Base-by-base conservation (phyloP, 2,797 vertebrate species). In the Sphaeramia orbicularis region DNA sequence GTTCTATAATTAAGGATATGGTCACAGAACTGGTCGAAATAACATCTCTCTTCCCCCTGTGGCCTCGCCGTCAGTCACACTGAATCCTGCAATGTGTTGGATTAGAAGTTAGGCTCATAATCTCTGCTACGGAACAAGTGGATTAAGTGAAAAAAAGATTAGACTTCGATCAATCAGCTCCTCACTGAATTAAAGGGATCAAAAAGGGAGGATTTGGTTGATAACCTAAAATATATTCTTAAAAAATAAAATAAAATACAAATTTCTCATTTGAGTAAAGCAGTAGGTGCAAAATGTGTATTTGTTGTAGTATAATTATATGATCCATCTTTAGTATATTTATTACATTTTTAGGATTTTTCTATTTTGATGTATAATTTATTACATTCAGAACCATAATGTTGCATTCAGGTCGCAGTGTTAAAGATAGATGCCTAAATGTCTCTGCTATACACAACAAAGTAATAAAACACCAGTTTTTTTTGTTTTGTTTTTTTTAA, bases 91-190 rank as follows among this genome's bases (percentile, higher is more conserved):
- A 11, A 38, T 7, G 11, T 37, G 57, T 58, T 11, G 60, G 70
- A 74, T 69, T 59, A 74, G 35, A 57, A 57, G 24, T 62, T 15
- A 44, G 53, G 18, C 51, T 50, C 24, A 61, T 80, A 85, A 88
- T 86, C 76, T 74, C 55, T 19, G 16, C 43, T 21, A 11, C 11
- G 58, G 53, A 71, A 80, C 71, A 78, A 86, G 56, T 72, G 64
- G 84, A 89, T 88, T 85, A 76, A 65, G 72, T 49, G 59, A 38
- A 59, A 55, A n/a, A 74, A 50, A 63, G 83, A 83, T 83, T 83
- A 78, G 41, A 13, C 16, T 56, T 45, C 18, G 59, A 63, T 77
- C 53, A 62, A 30, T n/a, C 68, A 16, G 36, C 53, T 66, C 60
- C 14, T 53, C 30, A 21, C 48, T 4, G 36, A 59, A 53, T 43